These are phyloP conservation scores for Drosophila teissieri DNA, from an alignment of 1,140 invertebrate genomes.

Conservation along the genomic window DNA sequence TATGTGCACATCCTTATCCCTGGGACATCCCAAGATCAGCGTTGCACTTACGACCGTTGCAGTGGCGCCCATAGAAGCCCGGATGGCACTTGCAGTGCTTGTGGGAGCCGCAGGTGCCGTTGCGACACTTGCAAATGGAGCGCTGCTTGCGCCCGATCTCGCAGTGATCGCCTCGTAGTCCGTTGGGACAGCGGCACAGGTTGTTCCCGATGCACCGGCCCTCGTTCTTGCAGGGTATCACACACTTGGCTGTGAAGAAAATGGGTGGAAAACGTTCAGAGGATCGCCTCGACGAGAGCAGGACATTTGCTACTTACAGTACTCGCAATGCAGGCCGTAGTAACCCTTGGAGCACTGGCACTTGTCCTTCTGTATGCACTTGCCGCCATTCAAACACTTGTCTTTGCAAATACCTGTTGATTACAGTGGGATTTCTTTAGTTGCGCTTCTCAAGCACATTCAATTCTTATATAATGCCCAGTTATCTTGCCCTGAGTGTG, in stretches of 20 bases:
- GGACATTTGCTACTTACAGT: slow-evolving; percentile 89
- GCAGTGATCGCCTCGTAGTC: slow-evolving; percentile 93
- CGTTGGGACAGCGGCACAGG: slow-evolving; percentile 91
- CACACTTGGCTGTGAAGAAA: slow-evolving; percentile 90
- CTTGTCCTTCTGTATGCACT: slow-evolving; percentile 96
- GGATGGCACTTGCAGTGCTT: slow-evolving; percentile 87
- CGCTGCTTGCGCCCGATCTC: slow-evolving; percentile 90
- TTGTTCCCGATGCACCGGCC: slow-evolving; percentile 93
- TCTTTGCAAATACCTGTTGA: slow-evolving; percentile 93
- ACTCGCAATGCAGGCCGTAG: slow-evolving; percentile 94
- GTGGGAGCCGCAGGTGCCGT: slow-evolving; percentile 89
- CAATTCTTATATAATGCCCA: neutral
- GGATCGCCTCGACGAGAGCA: neutral
- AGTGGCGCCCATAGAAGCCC: slow-evolving; percentile 71
- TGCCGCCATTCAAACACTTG: slow-evolving; percentile 96
- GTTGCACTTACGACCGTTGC: slow-evolving; percentile 72
- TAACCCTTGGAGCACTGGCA: slow-evolving; percentile 95
- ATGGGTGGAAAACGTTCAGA: neutral
- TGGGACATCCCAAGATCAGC: too few species aligned
- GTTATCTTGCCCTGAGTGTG: neutral
- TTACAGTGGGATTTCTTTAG: neutral
- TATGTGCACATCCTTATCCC: neutral
- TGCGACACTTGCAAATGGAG: slow-evolving; percentile 90
- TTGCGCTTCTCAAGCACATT: neutral
- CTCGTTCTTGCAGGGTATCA: slow-evolving; percentile 94